Percentiles rank a stretch among this genome's conserved stretches.
Evolutionary conservation across 2,797 vertebrate species (phyloP).

Genomic region (Eulemur albifrons): DNA sequence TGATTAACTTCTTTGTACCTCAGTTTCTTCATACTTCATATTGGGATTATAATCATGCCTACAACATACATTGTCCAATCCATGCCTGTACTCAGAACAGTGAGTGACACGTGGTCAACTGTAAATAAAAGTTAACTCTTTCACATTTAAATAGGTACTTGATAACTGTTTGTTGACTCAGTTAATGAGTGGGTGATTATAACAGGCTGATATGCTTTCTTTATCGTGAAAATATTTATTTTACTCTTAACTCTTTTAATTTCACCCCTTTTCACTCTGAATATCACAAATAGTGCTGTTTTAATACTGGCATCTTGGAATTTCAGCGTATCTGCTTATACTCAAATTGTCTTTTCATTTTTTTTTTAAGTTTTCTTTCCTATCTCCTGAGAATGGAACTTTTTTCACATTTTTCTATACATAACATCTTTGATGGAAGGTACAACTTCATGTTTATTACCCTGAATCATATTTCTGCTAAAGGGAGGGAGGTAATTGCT

Average conservation of each 20-base stretch:
- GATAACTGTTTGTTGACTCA: not conserved
- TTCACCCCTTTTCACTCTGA: not conserved
- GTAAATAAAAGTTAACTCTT: not conserved
- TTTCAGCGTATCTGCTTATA: not conserved
- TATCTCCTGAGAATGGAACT: not conserved
- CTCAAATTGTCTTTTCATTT: not conserved
- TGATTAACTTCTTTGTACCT: not conserved
- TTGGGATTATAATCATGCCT: not conserved
- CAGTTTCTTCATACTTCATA: not conserved
- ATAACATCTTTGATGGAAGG: not conserved
- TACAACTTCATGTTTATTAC: not conserved
- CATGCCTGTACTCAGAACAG: not conserved
- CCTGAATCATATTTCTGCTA: not conserved
- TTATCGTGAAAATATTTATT: not conserved
- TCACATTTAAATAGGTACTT: not conserved
- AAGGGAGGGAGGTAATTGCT: not conserved
- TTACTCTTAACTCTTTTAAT: not conserved
- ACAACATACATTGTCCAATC: not conserved
- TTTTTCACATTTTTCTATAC: not conserved
- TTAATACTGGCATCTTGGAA: not conserved
- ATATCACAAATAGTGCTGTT: not conserved
- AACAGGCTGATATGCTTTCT: not conserved
- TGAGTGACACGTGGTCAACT: not conserved
- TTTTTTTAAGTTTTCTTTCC: not conserved
- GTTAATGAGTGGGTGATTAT: not conserved